Conservation (phyloP, 2,888 invertebrate genomes). For the Heterodera filipjevi region DNA sequence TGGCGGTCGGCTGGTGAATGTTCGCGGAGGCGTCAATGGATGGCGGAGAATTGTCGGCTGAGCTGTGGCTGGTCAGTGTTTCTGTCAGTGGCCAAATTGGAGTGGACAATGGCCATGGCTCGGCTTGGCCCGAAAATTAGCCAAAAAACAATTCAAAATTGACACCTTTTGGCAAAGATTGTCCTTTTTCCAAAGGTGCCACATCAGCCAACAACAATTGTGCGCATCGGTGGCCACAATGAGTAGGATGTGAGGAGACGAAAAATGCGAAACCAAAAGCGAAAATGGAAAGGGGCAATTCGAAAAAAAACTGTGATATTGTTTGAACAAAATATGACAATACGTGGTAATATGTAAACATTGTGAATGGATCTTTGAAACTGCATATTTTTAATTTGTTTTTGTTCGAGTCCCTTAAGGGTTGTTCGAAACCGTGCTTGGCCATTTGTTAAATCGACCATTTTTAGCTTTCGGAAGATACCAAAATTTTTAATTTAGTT, state of each 20-base stretch:
- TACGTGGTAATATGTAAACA: too few species aligned
- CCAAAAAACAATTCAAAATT: too few species aligned
- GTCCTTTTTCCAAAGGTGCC: constrained; percentile 40
- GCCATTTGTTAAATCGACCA: neutral
- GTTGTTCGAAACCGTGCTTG: too few species aligned
- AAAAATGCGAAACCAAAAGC: too few species aligned
- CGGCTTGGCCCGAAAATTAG: too few species aligned
- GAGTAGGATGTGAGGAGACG: constrained; percentile 50
- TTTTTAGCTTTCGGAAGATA: neutral
- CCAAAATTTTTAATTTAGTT: too few species aligned
- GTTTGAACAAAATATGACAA: too few species aligned
- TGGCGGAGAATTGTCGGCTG: constrained; percentile 49
- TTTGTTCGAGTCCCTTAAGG: too few species aligned
- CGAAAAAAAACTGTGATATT: too few species aligned
- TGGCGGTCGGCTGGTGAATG: constrained; percentile 60
- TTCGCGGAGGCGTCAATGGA: constrained; percentile 59
- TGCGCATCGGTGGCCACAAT: constrained; percentile 56
- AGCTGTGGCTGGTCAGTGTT: constrained; percentile 52
- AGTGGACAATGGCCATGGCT: too few species aligned
- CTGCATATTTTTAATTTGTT: too few species aligned
- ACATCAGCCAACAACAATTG: constrained; percentile 52
- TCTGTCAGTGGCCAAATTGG: neutral
- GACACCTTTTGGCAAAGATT: neutral
- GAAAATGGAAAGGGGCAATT: neutral
- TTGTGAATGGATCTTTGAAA: too few species aligned